These are phyloP conservation scores for Campoplex capitator DNA, from an alignment of 2,888 invertebrate genomes.

Conservation along the genomic window DNA sequence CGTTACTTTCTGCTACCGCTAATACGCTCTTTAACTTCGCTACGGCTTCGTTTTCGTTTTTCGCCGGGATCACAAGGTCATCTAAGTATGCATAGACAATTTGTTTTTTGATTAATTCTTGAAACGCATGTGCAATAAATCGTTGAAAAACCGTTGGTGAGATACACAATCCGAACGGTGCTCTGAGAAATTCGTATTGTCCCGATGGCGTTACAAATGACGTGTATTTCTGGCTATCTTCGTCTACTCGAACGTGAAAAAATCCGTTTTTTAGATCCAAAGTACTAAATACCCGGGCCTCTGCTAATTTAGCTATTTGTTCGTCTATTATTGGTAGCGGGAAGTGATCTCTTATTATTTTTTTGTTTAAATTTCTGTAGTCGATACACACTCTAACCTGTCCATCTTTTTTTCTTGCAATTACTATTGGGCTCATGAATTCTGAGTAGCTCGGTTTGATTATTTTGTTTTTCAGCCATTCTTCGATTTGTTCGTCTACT, in stretches of 20 bases:
- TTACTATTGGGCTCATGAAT: conserved; percentile 34
- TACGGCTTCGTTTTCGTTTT: conserved; percentile 50
- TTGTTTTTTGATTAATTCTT: conserved; percentile 46
- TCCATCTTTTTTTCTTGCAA: conserved; percentile 28
- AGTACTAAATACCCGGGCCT: conserved; percentile 42
- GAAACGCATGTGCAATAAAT: conserved; percentile 71
- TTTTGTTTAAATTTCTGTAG: conserved; percentile 39
- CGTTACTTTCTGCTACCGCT: conserved; percentile 50
- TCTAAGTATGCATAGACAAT: conserved; percentile 59
- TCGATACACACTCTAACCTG: conserved; percentile 29
- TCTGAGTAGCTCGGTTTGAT: conserved; percentile 47
- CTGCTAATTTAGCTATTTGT: conserved; percentile 30
- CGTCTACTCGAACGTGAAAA: conserved; percentile 70
- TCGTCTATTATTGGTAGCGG: conserved; percentile 31
- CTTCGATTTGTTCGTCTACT: conserved; percentile 39
- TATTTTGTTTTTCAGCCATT: conserved; percentile 27
- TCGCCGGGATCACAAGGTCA: conserved; percentile 64
- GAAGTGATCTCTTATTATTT: conserved; percentile 36
- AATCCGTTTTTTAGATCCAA: too few relatives aligned
- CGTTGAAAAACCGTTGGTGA: conserved; percentile 60
- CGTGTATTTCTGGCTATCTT: conserved; percentile 51
- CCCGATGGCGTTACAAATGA: conserved; percentile 68
- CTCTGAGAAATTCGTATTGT: conserved; percentile 70
- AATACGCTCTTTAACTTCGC: conserved; percentile 59
- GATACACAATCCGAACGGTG: conserved; percentile 54